Conservation (phyloP, 2,888 invertebrate genomes). For the Ypsolopha sequella region DNA sequence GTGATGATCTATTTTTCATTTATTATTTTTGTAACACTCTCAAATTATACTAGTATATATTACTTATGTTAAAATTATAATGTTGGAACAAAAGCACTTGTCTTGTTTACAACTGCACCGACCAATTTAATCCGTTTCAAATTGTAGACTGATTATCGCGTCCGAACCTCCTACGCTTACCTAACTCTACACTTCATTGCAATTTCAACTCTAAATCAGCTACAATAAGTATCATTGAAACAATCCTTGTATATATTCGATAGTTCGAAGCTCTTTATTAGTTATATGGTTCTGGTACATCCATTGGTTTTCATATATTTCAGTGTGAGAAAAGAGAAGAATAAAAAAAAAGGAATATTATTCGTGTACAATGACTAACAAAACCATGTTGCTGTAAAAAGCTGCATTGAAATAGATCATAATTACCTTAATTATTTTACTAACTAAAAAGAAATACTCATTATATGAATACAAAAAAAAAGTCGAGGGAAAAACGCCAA, state of each 20-base stretch:
- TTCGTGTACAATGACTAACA: too few species aligned
- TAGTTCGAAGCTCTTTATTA: constrained; percentile 52
- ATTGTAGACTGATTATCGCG: constrained; percentile 60
- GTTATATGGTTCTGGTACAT: constrained; percentile 42
- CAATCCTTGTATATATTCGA: too few species aligned
- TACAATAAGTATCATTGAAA: too few species aligned
- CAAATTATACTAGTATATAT: too few species aligned
- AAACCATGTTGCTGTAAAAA: too few species aligned
- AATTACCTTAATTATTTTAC: too few species aligned
- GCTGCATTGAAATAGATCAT: too few species aligned
- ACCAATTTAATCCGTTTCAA: constrained; percentile 58
- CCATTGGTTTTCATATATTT: constrained; percentile 6
- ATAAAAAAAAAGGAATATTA: background rate
- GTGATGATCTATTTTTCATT: too few species aligned
- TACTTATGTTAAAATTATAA: too few species aligned
- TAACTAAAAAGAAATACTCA: too few species aligned
- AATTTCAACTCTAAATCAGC: constrained; percentile 21
- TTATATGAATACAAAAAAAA: background rate
- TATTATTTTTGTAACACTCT: too few species aligned
- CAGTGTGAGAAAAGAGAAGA: background rate
- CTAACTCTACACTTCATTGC: constrained; percentile 13
- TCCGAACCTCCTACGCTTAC: constrained; percentile 43
- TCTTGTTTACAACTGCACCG: constrained; percentile 48
- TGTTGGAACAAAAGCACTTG: too few species aligned
- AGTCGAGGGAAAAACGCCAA: background rate